phyloP scores from a whole-genome alignment of 2,113 vertebrate species.

The Platycercus adscitus region DNA sequence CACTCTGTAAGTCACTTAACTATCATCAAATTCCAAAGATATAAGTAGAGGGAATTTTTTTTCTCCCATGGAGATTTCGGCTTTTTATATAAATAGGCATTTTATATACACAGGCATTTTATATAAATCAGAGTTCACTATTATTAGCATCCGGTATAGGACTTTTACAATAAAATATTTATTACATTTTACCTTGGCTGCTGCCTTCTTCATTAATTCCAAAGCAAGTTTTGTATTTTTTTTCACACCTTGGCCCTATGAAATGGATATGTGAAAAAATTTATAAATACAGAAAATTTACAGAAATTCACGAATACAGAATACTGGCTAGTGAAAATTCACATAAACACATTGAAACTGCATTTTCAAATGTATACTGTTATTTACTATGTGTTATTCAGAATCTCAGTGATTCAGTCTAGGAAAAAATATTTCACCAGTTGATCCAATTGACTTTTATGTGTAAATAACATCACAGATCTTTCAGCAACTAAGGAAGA shows the following conservation, averaged over 20 bases:
- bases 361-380: neutral
- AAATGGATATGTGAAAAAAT: neutral
- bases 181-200: slow-evolving; percentile 80
- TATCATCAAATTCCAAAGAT: neutral
- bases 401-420: neutral
- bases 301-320: neutral
- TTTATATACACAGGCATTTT: neutral
- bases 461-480: neutral
- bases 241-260: slow-evolving; percentile 88
- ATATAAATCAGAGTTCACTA: neutral
- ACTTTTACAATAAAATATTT: neutral
- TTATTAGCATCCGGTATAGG: neutral
- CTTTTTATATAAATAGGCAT: too few relatives aligned
- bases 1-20: neutral
- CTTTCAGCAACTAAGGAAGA: neutral
- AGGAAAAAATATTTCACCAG: neutral
- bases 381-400: neutral
- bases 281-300: neutral
- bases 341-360: neutral
- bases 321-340: neutral
- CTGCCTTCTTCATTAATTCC: slow-evolving; percentile 89
- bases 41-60: neutral
- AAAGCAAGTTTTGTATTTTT: slow-evolving; percentile 85
- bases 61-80: neutral
- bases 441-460: neutral